Evolutionary conservation across 1,140 invertebrate species (phyloP).

Genomic region (Anthonomus grandis): DNA sequence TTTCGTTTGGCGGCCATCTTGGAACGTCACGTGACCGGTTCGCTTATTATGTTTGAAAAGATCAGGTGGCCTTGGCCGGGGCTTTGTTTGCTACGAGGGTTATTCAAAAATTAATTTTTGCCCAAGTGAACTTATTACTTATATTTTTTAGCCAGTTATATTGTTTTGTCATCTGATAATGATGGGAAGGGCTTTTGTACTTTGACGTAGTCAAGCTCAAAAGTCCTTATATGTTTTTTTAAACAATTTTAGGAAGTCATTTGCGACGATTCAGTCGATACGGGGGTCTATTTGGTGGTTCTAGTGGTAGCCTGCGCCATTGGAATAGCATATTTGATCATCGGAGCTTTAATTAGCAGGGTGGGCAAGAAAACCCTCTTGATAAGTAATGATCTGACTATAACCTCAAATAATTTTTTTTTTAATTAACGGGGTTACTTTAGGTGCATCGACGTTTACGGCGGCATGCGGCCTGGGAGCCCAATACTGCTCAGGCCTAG

Average conservation of each 20-base stretch:
- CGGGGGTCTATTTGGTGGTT: slow-evolving; percentile 52
- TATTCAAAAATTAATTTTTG: too few species aligned
- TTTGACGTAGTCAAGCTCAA: too few species aligned
- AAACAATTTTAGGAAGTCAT: slow-evolving; percentile 19
- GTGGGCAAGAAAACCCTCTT: slow-evolving; percentile 49
- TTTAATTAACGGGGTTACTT: slow-evolving; percentile 3
- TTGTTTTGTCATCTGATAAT: too few species aligned
- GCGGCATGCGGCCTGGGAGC: slow-evolving; percentile 31
- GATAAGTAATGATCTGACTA: slow-evolving; percentile 20
- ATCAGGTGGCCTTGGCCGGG: too few species aligned
- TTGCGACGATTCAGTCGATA: slow-evolving; percentile 39
- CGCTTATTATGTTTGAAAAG: too few species aligned
- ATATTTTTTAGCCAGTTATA: too few species aligned
- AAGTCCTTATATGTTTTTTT: too few species aligned
- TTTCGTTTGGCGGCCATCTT: too few species aligned
- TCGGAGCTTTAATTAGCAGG: slow-evolving; percentile 52
- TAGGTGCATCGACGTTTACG: slow-evolving; percentile 19
- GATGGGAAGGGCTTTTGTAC: too few species aligned
- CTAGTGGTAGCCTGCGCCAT: slow-evolving; percentile 52
- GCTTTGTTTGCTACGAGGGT: too few species aligned
- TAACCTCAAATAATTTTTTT: neutral
- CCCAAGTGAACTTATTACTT: too few species aligned
- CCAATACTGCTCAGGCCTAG: slow-evolving; percentile 30
- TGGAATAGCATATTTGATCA: slow-evolving; percentile 51
- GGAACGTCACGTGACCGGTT: too few species aligned